These are phyloP conservation scores for Arbacia lixula DNA, from an alignment of 53 echinoderm and acorn worm species.

Conservation along the genomic window DNA sequence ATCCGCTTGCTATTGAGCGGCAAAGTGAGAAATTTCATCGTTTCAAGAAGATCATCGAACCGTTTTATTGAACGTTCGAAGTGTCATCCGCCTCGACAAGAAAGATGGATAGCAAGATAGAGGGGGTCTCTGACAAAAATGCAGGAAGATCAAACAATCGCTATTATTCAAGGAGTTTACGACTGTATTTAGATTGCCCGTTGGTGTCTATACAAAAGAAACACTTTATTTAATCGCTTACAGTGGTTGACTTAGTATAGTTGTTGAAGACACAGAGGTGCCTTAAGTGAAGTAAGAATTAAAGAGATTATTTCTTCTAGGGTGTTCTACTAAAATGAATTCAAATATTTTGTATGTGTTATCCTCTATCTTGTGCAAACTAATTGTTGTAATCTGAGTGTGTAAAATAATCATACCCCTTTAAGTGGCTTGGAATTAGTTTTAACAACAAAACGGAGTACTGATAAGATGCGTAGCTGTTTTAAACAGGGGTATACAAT, in stretches of 20 bases:
- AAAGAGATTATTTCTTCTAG: constrained; percentile 4
- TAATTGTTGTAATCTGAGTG: no score
- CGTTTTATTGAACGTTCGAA: constrained; percentile 22
- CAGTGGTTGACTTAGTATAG: constrained; percentile 10
- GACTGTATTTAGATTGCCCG: constrained; percentile 2
- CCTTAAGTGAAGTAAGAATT: neutral
- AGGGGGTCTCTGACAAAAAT: neutral
- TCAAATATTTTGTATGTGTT: no score
- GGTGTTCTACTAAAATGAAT: no score
- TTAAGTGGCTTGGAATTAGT: no score
- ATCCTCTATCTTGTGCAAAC: no score
- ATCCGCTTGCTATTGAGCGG: no score
- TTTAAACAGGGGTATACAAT: no score
- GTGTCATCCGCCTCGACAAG: constrained; percentile 15
- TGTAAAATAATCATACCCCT: no score
- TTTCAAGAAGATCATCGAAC: neutral
- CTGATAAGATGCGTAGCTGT: no score
- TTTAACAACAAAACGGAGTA: no score
- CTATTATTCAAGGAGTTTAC: neutral
- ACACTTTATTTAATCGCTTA: constrained; percentile 6
- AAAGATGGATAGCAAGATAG: no score
- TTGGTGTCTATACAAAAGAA: neutral
- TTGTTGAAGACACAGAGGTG: neutral
- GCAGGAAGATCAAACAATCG: constrained; percentile 1
- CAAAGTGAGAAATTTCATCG: constrained; percentile 5